phyloP scores from a whole-genome alignment of 1,140 invertebrate genomes.

The Ostrea denselamellosa region DNA sequence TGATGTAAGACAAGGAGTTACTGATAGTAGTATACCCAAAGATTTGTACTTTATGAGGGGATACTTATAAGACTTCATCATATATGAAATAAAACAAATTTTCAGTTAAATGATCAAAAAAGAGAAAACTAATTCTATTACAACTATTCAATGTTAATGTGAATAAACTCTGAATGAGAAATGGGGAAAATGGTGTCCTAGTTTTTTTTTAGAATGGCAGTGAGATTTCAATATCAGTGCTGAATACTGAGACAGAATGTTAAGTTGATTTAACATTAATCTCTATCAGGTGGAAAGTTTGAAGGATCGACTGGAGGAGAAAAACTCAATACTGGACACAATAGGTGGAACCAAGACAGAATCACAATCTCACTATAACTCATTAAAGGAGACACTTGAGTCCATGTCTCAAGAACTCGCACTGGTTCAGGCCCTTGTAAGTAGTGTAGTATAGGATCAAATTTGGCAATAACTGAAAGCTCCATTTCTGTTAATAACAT shows the following conservation, averaged over 20 bases:
- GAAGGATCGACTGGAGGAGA: constrained; percentile 60
- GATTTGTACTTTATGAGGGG: too few relatives aligned
- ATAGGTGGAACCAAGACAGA: constrained; percentile 65
- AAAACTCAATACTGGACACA: constrained; percentile 64
- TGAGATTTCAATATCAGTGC: too few relatives aligned
- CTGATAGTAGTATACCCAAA: too few relatives aligned
- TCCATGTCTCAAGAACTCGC: constrained; percentile 61
- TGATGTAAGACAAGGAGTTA: too few relatives aligned
- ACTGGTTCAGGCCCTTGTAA: constrained; percentile 65
- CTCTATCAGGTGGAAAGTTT: constrained; percentile 60
- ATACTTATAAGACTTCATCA: too few relatives aligned
- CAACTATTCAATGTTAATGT: background rate
- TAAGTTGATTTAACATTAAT: background rate
- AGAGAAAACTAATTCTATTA: background rate
- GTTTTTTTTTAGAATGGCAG: too few relatives aligned
- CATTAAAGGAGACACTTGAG: constrained; percentile 63
- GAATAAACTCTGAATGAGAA: too few relatives aligned
- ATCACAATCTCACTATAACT: constrained; percentile 62
- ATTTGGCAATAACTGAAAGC: too few relatives aligned
- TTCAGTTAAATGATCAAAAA: background rate
- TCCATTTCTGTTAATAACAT: background rate
- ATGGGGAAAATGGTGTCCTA: too few relatives aligned
- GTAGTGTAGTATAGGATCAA: background rate
- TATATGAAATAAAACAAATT: too few relatives aligned
- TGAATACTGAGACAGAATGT: too few relatives aligned